Evolutionary conservation across 2,797 vertebrate genomes (phyloP).

Genomic region (Enteromius fasciolatus): DNA sequence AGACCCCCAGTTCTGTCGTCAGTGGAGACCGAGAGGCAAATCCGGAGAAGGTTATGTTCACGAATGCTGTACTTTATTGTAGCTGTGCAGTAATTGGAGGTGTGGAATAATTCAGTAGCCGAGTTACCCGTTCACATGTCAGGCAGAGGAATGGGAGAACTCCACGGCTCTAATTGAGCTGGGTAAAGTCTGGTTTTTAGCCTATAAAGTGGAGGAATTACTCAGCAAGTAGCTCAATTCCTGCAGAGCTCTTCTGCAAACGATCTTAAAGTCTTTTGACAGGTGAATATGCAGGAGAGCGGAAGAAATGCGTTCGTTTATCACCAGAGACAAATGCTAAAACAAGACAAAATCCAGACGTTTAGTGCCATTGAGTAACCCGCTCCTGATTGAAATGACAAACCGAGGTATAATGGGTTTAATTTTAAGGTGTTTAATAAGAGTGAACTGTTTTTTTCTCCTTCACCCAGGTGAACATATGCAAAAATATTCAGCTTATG

Average conservation of each 20-base stretch:
- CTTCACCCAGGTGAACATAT: constrained; percentile 61
- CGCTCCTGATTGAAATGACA: constrained; percentile 50
- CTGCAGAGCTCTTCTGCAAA: constrained; percentile 40
- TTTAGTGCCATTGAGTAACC: constrained; percentile 15
- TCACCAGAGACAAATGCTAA: constrained; percentile 23
- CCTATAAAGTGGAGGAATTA: constrained; percentile 40
- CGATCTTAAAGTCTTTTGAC: constrained; percentile 34
- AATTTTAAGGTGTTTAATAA: constrained; percentile 51
- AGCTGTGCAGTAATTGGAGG: constrained; percentile 25
- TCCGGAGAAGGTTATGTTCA: neutral
- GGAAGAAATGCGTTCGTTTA: constrained; percentile 5
- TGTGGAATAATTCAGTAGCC: constrained; percentile 31
- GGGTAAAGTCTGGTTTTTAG: constrained; percentile 27
- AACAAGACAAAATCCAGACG: constrained; percentile 32
- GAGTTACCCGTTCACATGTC: constrained; percentile 11
- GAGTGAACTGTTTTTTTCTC: constrained; percentile 34
- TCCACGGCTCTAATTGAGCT: constrained; percentile 36
- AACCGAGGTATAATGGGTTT: constrained; percentile 56
- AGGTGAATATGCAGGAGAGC: constrained; percentile 29
- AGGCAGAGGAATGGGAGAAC: constrained; percentile 20
- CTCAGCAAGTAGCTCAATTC: constrained; percentile 39
- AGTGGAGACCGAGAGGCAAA: neutral
- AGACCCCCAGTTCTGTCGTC: constrained; percentile 4
- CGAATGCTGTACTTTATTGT: neutral
- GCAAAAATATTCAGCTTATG: constrained; percentile 68